phyloP scores from a whole-genome alignment of 2,113 vertebrate genomes.

The Bambusicola thoracicus region DNA sequence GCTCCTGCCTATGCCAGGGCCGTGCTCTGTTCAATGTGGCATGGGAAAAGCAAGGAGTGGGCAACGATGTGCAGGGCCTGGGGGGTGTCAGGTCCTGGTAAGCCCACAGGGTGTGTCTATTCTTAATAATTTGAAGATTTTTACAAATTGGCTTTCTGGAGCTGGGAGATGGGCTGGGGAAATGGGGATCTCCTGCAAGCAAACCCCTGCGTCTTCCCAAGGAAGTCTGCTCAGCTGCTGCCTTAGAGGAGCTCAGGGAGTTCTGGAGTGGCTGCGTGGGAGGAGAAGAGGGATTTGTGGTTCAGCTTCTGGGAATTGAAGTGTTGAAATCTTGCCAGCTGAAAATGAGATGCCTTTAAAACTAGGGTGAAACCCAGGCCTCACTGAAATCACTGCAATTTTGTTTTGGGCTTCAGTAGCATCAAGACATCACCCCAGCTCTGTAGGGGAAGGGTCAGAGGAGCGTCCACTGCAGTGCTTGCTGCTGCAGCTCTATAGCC shows the following conservation, averaged over 20 bases:
- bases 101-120: neutral
- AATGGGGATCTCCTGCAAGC: neutral
- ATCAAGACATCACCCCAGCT: neutral
- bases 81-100: neutral
- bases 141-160: neutral
- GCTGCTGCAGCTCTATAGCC: neutral
- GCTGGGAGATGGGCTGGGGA: neutral
- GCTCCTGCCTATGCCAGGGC: neutral
- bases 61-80: neutral
- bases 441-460: neutral
- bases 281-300: slow-evolving; percentile 57
- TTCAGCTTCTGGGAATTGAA: slow-evolving; percentile 58
- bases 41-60: neutral
- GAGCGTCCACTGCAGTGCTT: neutral
- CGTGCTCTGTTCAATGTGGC: neutral
- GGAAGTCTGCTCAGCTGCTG: neutral
- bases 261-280: slow-evolving; percentile 16
- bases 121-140: neutral
- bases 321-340: slow-evolving; percentile 41
- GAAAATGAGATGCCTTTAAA: neutral
- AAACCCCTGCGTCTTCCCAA: neutral
- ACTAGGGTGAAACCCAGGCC: neutral
- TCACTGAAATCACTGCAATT: neutral
- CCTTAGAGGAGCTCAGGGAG: neutral
- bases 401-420: neutral